Percentiles rank a stretch among this genome's conserved stretches.
phyloP scores from a whole-genome alignment of 2,797 vertebrate genomes.

The Sebastiscus albofasciatus region DNA sequence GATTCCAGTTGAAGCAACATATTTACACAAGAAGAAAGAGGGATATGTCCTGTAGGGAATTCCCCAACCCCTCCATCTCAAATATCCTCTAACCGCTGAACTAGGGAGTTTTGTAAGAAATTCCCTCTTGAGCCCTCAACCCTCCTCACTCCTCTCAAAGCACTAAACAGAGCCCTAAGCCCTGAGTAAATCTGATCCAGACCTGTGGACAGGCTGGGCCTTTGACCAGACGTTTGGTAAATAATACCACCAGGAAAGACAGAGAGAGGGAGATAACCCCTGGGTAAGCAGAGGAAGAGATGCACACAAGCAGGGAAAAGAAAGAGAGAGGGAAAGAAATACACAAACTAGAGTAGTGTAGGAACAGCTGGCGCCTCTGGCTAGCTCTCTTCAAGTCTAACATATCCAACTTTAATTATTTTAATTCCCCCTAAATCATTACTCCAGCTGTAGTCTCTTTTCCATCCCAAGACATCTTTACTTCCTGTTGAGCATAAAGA shows the following conservation, averaged over 20 bases:
- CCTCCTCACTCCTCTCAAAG: conserved; percentile 22
- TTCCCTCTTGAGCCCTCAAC: conserved; percentile 34
- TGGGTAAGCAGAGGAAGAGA: conserved; percentile 22
- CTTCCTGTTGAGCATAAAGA: conserved; percentile 1
- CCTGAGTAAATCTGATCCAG: conserved; percentile 52
- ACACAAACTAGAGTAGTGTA: conserved; percentile 18
- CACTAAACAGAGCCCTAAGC: conserved; percentile 37
- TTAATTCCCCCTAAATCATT: not conserved
- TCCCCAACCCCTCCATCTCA: conserved; percentile 35
- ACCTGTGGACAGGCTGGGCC: conserved; percentile 32
- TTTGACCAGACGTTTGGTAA: conserved; percentile 56
- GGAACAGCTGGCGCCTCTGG: conserved; percentile 19
- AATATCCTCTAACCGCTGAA: conserved; percentile 38
- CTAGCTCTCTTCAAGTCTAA: not conserved
- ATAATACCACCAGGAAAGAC: conserved; percentile 40
- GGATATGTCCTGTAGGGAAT: conserved; percentile 37
- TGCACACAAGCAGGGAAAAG: not conserved
- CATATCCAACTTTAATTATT: not conserved
- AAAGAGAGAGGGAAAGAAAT: not conserved
- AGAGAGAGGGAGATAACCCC: conserved; percentile 33
- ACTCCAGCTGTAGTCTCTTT: not conserved
- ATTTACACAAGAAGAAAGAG: conserved; percentile 9
- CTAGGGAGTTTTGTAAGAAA: conserved; percentile 48
- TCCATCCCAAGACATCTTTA: not conserved
- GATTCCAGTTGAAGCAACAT: not conserved